Percentiles rank a stretch among this genome's conserved stretches.
phyloP scores from a whole-genome alignment of 2,888 invertebrate species.

The Iphiclides podalirius region DNA sequence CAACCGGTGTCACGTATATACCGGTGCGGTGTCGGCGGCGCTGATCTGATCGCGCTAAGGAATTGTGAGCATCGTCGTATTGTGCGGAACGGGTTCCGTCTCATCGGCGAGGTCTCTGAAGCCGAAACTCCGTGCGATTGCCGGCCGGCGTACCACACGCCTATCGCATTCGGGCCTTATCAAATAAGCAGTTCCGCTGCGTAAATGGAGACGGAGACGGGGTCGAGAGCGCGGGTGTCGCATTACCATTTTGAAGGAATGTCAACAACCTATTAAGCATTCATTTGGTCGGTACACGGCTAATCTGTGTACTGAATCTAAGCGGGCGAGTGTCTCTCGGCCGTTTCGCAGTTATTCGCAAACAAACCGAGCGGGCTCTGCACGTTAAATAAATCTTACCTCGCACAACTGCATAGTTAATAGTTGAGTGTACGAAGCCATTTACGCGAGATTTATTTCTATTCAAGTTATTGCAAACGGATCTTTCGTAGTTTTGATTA shows the following conservation, averaged over 20 bases:
- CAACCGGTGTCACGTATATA: constrained; percentile 54
- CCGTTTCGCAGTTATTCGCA: constrained; percentile 26
- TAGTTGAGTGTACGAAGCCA: constrained; percentile 24
- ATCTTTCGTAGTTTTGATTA: constrained; percentile 8
- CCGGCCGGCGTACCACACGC: constrained; percentile 46
- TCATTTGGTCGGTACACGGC: constrained; percentile 43
- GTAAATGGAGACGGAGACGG: constrained; percentile 49
- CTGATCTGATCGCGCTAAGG: constrained; percentile 60
- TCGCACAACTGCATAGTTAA: constrained; percentile 2
- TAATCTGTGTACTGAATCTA: constrained; percentile 33
- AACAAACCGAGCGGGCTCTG: constrained; percentile 17
- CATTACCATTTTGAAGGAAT: constrained; percentile 57
- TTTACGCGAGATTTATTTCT: constrained; percentile 38
- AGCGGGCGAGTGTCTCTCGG: constrained; percentile 12
- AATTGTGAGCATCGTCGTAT: constrained; percentile 59
- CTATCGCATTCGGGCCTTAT: constrained; percentile 43
- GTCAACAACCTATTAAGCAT: constrained; percentile 57
- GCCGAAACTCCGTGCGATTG: constrained; percentile 56
- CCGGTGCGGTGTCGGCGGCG: constrained; percentile 65
- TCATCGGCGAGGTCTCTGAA: constrained; percentile 49
- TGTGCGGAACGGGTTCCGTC: constrained; percentile 64
- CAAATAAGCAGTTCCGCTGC: constrained; percentile 47
- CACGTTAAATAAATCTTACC: constrained; percentile 20
- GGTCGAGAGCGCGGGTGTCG: constrained; percentile 52
- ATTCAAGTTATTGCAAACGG: constrained; percentile 10